phyloP scores from a whole-genome alignment of 1,140 invertebrate genomes.

The Bombus sylvicola region DNA sequence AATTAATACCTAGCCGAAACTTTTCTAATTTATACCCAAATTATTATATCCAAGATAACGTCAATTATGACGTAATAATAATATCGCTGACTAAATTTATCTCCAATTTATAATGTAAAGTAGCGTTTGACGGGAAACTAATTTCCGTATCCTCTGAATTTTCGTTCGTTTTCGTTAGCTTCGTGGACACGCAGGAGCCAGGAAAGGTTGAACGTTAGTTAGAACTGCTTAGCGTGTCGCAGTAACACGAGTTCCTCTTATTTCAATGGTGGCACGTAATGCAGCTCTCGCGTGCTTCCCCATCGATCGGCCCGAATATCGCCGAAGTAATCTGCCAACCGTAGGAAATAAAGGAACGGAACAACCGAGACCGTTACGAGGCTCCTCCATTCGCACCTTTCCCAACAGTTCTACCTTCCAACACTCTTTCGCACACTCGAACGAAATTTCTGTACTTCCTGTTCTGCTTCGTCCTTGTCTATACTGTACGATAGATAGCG shows the following conservation, averaged over 20 bases:
- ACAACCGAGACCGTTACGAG: slow-evolving; percentile 11
- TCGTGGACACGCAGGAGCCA: not conserved
- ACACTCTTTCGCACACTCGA: not conserved
- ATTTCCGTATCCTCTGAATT: slow-evolving; percentile 2
- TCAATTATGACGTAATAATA: no score
- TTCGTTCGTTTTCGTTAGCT: not conserved
- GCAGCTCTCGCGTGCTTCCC: slow-evolving; percentile 38
- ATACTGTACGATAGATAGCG: not conserved
- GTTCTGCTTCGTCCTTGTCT: not conserved
- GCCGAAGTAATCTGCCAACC: slow-evolving; percentile 38
- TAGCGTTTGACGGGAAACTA: not conserved
- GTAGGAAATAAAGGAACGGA: slow-evolving; percentile 35
- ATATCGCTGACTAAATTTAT: not conserved
- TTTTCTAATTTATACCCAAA: no score
- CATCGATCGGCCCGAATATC: slow-evolving; percentile 53
- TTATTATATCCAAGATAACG: no score
- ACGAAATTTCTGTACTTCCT: not conserved
- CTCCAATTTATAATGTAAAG: not conserved
- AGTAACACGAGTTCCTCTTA: slow-evolving; percentile 51
- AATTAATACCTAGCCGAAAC: no score
- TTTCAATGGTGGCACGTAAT: slow-evolving; percentile 54
- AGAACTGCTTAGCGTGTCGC: slow-evolving; percentile 53
- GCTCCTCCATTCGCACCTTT: slow-evolving; percentile 10
- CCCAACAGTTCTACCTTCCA: not conserved
- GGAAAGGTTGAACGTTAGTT: slow-evolving; percentile 27